phyloP scores from a whole-genome alignment of 2,888 invertebrate genomes.

The Heliconius erato region DNA sequence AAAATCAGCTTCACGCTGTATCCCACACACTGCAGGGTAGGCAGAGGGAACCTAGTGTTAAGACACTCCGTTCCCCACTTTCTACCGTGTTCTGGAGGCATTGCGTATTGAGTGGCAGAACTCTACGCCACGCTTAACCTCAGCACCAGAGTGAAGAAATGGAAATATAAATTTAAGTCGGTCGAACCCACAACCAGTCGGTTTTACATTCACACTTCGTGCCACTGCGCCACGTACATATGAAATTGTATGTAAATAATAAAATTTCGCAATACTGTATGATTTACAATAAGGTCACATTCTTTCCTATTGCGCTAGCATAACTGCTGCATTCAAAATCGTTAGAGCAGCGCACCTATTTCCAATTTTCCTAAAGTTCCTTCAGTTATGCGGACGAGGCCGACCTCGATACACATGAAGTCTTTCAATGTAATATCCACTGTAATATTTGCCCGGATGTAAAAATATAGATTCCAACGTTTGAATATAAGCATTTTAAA shows the following conservation, averaged over 20 bases:
- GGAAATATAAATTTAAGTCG: too few relatives aligned
- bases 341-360: slow-evolving; percentile 41
- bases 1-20: too few relatives aligned
- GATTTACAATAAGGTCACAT: slow-evolving; percentile 35
- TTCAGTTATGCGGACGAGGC: slow-evolving; percentile 36
- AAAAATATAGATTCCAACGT: slow-evolving; percentile 25
- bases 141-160: too few relatives aligned
- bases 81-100: too few relatives aligned
- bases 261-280: background rate
- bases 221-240: background rate
- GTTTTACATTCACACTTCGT: too few relatives aligned
- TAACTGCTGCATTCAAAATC: slow-evolving; percentile 44
- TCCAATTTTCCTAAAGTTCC: slow-evolving; percentile 47
- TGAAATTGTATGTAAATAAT: background rate
- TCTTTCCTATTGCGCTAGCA: slow-evolving; percentile 39
- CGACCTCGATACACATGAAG: slow-evolving; percentile 37
- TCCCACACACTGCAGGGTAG: too few relatives aligned
- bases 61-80: too few relatives aligned
- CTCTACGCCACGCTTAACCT: too few relatives aligned
- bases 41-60: too few relatives aligned
- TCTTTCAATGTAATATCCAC: slow-evolving; percentile 33
- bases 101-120: too few relatives aligned
- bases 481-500: background rate
- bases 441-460: slow-evolving; percentile 27
- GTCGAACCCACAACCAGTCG: too few relatives aligned